Evolutionary conservation across 1,140 invertebrate genomes (phyloP).

Genomic region (Acromyrmex heyeri): DNA sequence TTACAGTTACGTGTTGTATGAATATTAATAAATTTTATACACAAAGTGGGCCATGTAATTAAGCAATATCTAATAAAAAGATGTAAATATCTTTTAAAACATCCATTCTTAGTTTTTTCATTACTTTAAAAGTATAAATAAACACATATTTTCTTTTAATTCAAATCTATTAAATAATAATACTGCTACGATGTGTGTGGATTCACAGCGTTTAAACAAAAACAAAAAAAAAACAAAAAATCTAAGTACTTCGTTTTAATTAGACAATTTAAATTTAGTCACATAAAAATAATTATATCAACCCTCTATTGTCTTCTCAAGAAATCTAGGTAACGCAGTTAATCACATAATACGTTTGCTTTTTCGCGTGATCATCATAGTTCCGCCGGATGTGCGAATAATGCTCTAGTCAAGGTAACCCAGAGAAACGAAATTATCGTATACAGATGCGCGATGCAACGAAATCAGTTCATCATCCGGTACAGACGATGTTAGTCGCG

Average conservation of each 20-base stretch:
- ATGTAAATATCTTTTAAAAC: not conserved
- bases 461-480: slow-evolving; percentile 67
- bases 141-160: not conserved
- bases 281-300: not conserved
- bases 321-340: slow-evolving; percentile 2
- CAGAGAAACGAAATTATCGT: slow-evolving; percentile 68
- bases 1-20: not conserved
- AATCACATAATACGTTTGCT: slow-evolving; percentile 21
- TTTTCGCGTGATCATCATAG: slow-evolving; percentile 62
- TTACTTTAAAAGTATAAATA: not conserved
- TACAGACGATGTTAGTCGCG: slow-evolving; percentile 32
- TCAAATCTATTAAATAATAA: not conserved
- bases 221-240: not conserved
- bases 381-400: slow-evolving; percentile 77
- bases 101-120: not conserved
- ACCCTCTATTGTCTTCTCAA: not conserved
- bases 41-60: not conserved
- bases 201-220: not conserved
- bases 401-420: slow-evolving; percentile 70
- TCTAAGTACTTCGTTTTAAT: not conserved
- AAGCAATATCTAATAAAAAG: slow-evolving; percentile 12
- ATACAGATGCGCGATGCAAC: slow-evolving; percentile 32
- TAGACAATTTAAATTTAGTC: not conserved
- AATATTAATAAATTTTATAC: slow-evolving; percentile 25
- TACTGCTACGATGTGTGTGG: not conserved